Base-by-base conservation (phyloP, 2,888 invertebrate genomes). In the Xestia sexstrigata region DNA sequence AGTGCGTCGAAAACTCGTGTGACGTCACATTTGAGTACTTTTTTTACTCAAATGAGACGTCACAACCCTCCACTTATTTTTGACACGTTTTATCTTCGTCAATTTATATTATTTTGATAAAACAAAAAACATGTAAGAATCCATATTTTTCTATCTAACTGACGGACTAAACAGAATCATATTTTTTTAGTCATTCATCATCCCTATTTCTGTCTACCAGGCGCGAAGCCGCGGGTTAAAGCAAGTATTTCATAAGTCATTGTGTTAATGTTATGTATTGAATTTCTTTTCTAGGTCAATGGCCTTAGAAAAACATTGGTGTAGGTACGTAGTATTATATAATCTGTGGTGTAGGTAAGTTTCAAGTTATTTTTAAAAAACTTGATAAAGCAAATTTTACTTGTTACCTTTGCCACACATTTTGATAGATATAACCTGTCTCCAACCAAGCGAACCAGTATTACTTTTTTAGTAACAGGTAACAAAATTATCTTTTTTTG, bases 331-430 rank as follows among this genome's bases (percentile, higher is more conserved):
- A 60, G 17, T 26, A 60, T 60, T 26, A 30, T 26, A 17, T 60
- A 30, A 60, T 26, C 17, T 15, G 26, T 60, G 58, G 26, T 30
- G 26, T 20, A 62, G 67, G 78, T 70, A 66, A 81, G 72, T 77
- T 70, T 7, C 1, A 45, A 82, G 58, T 65, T 60, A 72, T 72
- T 77, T 77, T 35, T n/a, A n/a, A 13, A 62, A 82, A 62, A 55
- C 42, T 45, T 62, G 69, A 70, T 77, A 65, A 42, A 39, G 55
- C 55, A 55, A 26, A 20, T 39, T 63, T 63, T n/a, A 17, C n/a
- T 7, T 45, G 35, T 71, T 82, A 81, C 58, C 49, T 65, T 2
- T 67, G 60, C 45, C 30, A 35, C 15, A 72, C 67, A 70, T 73
- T 70, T 78, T 23, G 7, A 39, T 13, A 74, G 66, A 70, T 73